A percentile compares a stretch with the other conserved stretches of the same genome.
Evolutionary conservation across 1,140 invertebrate species (phyloP).

Genomic region (Hesperophylax magnus): DNA sequence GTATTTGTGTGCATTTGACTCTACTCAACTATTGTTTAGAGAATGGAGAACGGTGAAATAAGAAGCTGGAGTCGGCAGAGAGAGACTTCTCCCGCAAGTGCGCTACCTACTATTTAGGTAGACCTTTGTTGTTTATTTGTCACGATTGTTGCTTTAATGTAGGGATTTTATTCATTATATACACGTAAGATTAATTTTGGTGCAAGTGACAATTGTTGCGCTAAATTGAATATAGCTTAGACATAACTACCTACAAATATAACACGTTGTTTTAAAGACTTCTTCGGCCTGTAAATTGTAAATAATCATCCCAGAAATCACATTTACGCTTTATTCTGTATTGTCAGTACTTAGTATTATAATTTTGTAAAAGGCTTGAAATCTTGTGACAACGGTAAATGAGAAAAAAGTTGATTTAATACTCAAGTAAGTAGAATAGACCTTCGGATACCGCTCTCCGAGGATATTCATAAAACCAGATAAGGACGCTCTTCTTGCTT

Average conservation of each 20-base stretch:
- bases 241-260: constrained; percentile 45
- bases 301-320: constrained; percentile 56
- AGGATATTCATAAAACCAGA: constrained; percentile 47
- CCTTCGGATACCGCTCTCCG: constrained; percentile 41
- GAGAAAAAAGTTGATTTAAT: constrained; percentile 53
- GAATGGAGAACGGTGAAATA: not conserved
- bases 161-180: constrained; percentile 46
- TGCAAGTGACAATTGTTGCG: constrained; percentile 52
- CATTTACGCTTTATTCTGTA: constrained; percentile 58
- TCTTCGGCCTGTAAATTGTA: constrained; percentile 57
- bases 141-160: constrained; percentile 54
- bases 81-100: not conserved
- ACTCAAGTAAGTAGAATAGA: constrained; percentile 56
- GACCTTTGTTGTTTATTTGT: constrained; percentile 41
- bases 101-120: constrained; percentile 41
- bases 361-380: constrained; percentile 53
- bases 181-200: constrained; percentile 48
- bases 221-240: constrained; percentile 52
- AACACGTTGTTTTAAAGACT: constrained; percentile 54
- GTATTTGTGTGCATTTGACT: constrained; percentile 39
- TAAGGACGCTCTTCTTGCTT: constrained; percentile 1
- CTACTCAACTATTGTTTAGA: constrained; percentile 10
- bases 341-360: constrained; percentile 58
- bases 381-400: constrained; percentile 47
- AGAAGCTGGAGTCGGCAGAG: not conserved